Evolutionary conservation across 2,888 invertebrate species (phyloP).

Genomic region (Achlya flavicornis): DNA sequence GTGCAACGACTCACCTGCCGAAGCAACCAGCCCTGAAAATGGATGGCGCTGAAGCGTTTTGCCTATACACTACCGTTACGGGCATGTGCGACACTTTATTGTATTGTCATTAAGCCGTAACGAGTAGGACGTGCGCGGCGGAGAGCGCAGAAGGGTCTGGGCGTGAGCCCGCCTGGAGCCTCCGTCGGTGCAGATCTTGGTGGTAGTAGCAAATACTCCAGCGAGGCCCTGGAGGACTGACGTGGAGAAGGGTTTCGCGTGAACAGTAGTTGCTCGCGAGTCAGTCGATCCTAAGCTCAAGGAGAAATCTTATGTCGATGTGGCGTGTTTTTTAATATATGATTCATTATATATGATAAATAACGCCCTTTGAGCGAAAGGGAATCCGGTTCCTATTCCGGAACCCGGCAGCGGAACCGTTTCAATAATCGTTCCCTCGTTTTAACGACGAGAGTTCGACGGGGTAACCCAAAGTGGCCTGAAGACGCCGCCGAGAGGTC

Average conservation of each 20-base stretch:
- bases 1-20: slow-evolving; percentile 72
- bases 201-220: slow-evolving; percentile 89
- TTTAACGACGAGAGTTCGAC: slow-evolving; percentile 29
- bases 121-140: slow-evolving; percentile 65
- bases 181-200: slow-evolving; percentile 85
- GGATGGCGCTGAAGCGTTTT: slow-evolving; percentile 70
- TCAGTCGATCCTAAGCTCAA: slow-evolving; percentile 84
- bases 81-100: no score
- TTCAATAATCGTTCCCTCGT: slow-evolving; percentile 68
- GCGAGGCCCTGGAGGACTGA: slow-evolving; percentile 85
- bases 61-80: slow-evolving; percentile 69
- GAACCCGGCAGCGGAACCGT: slow-evolving; percentile 84
- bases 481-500: slow-evolving; percentile 83
- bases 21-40: slow-evolving; percentile 81
- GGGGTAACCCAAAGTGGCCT: slow-evolving; percentile 74
- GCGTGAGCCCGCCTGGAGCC: slow-evolving; percentile 78
- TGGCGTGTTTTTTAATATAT: no score
- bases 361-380: no score
- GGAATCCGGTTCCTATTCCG: slow-evolving; percentile 65
- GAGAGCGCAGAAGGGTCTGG: slow-evolving; percentile 85
- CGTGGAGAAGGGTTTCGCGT: slow-evolving; percentile 81
- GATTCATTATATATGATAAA: no score
- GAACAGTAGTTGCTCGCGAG: slow-evolving; percentile 83
- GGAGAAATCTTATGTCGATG: slow-evolving; percentile 17
- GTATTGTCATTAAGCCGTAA: no score